phyloP scores from a whole-genome alignment of 2,888 invertebrate genomes.

The Microplitis manilae region DNA sequence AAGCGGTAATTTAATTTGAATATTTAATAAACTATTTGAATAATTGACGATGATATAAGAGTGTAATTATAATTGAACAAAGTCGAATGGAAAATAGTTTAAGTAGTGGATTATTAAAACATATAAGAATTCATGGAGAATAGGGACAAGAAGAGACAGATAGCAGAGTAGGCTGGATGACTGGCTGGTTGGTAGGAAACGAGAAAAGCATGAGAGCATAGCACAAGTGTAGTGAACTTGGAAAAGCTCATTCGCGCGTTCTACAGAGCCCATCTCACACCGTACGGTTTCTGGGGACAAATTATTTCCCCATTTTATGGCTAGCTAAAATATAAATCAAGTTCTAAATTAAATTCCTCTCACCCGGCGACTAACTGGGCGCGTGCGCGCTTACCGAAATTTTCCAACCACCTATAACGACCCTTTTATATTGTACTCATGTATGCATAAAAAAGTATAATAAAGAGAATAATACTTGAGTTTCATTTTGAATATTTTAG shows the following conservation, averaged over 20 bases:
- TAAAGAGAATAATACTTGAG: background rate
- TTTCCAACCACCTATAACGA: slow-evolving; percentile 63
- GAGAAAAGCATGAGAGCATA: background rate
- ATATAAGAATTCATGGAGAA: slow-evolving; percentile 3
- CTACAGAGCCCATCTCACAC: slow-evolving; percentile 62
- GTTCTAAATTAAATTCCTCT: slow-evolving; percentile 71
- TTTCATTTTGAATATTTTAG: too few species aligned
- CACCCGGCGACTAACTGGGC: slow-evolving; percentile 43
- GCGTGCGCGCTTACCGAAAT: slow-evolving; percentile 32
- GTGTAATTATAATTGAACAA: slow-evolving; percentile 23
- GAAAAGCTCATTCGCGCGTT: slow-evolving; percentile 44
- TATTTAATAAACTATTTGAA: slow-evolving; percentile 7
- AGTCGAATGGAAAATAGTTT: slow-evolving; percentile 22
- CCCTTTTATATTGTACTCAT: slow-evolving; percentile 65
- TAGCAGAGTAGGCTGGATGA: slow-evolving; percentile 2
- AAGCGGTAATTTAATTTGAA: background rate
- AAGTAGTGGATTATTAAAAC: slow-evolving; percentile 19
- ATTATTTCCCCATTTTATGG: slow-evolving; percentile 71
- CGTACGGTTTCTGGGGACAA: slow-evolving; percentile 69
- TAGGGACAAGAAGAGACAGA: slow-evolving; percentile 19
- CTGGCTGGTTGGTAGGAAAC: background rate
- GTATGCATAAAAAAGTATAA: slow-evolving; percentile 17
- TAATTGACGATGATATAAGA: slow-evolving; percentile 25
- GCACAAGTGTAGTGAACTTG: slow-evolving; percentile 9
- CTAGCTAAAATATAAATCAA: slow-evolving; percentile 71